Percentiles rank a stretch among this genome's conserved stretches.
phyloP scores from a whole-genome alignment of 2,888 invertebrate species.

The Synanthedon formicaeformis region DNA sequence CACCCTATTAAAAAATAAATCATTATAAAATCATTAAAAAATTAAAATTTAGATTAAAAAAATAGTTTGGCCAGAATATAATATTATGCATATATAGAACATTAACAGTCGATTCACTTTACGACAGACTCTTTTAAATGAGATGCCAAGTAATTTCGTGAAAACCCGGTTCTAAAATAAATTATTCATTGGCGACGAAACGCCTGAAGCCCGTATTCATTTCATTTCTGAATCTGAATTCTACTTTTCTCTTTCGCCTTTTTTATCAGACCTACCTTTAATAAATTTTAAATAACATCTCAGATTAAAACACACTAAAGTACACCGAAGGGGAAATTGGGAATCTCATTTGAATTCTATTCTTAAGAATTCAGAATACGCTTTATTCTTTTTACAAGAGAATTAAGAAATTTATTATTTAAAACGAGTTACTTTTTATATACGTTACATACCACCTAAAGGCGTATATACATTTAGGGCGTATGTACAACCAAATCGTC shows the following conservation, averaged over 20 bases:
- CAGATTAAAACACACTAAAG: conserved; percentile 44
- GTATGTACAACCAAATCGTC: too few relatives aligned
- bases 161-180: conserved; percentile 66
- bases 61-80: background rate
- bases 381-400: too few relatives aligned
- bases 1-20: too few relatives aligned
- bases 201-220: conserved; percentile 67
- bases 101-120: conserved; percentile 35
- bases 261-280: conserved; percentile 58
- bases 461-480: too few relatives aligned
- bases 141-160: conserved; percentile 64
- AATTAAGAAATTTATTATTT: too few relatives aligned
- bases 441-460: too few relatives aligned
- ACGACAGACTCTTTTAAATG: conserved; percentile 52
- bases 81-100: conserved; percentile 9
- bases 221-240: conserved; percentile 68
- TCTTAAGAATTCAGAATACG: too few relatives aligned
- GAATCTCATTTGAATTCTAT: conserved; percentile 2
- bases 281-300: conserved; percentile 64
- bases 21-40: too few relatives aligned
- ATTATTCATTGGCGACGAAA: conserved; percentile 70
- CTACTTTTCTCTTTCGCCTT: conserved; percentile 49
- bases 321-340: conserved; percentile 15
- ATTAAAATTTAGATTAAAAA: too few relatives aligned
- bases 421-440: too few relatives aligned